phyloP scores from a whole-genome alignment of 2,113 vertebrate species.

The Isichthys henryi region DNA sequence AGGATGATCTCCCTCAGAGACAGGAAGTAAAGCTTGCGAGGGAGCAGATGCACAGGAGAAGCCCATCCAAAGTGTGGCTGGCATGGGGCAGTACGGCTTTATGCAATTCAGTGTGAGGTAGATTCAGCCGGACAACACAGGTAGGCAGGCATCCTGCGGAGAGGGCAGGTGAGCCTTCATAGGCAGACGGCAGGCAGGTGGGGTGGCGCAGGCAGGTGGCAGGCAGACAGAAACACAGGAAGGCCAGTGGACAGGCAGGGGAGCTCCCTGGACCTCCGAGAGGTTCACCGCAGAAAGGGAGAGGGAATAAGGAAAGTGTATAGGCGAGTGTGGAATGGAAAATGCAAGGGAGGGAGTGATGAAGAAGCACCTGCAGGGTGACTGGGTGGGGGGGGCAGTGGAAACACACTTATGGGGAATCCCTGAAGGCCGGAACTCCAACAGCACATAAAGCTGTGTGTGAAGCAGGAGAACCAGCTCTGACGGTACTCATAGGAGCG shows the following conservation, averaged over 20 bases:
- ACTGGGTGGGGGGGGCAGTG: neutral
- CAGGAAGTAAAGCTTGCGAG: neutral
- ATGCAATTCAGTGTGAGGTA: neutral
- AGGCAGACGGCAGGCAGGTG: neutral
- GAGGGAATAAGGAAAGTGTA: neutral
- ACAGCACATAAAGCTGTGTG: neutral
- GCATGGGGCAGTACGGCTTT: neutral
- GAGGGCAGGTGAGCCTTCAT: neutral
- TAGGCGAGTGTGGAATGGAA: neutral
- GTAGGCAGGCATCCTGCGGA: neutral
- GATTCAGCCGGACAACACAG: neutral
- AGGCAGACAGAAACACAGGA: neutral
- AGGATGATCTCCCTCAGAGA: neutral
- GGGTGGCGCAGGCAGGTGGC: neutral
- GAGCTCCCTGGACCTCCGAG: neutral
- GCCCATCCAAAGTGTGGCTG: neutral
- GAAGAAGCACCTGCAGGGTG: neutral
- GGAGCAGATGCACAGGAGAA: neutral
- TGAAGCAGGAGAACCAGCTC: neutral
- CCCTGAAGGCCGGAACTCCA: neutral
- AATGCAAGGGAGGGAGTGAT: neutral
- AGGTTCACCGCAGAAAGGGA: neutral
- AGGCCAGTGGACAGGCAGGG: neutral
- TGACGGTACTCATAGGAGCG: accelerated
- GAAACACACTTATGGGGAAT: neutral